Base-by-base conservation (phyloP, 2,888 invertebrate species). In the Colletes collaris region DNA sequence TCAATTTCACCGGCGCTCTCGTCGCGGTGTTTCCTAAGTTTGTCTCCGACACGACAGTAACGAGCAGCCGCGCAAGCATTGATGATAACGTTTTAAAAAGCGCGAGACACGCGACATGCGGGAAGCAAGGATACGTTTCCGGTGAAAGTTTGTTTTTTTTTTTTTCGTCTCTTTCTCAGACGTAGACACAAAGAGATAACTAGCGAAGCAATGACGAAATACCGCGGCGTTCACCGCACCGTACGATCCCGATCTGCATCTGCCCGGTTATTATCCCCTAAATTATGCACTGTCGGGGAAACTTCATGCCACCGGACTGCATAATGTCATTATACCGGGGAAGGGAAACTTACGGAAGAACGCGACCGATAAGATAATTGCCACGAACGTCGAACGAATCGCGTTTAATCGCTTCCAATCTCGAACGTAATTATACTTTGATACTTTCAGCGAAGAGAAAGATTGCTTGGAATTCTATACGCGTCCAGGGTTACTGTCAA, bases 61-160 rank as follows among this genome's bases (percentile, higher is more conserved):
- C 52, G n/a, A 40, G 70, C 72, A 16, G 6, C n/a, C 37, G 16
- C n/a, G 10, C 44, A n/a, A 40, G 50, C 10, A 49, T 16, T 19
- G 63, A 69, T 50, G 53, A 64, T 44, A 59, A 68, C 5, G 59
- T 56, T 60, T 19, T 6, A 13, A 76, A 52, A 66, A 44, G 13
- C 5, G 7, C 13, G 60, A 27, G 70, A 65, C 71, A 52, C 71
- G 72, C 72, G 71, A 64, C 71, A 13, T 11, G 55, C 53, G 56
- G 69, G 73, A 71, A 74, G 52, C 64, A 16, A 16, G 52, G 67
- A 7, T 76, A 59, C 63, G 63, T 40, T 58, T 10, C 40, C 16
- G 68, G 84, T 75, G 84, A 83, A 83, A 83, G 83, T 82, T 70
- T 35, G 44, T 69, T 62, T 62, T 53, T 44, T 52, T 27, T 55